Conservation (phyloP, 2,888 invertebrate genomes). For the Sericinus montela region DNA sequence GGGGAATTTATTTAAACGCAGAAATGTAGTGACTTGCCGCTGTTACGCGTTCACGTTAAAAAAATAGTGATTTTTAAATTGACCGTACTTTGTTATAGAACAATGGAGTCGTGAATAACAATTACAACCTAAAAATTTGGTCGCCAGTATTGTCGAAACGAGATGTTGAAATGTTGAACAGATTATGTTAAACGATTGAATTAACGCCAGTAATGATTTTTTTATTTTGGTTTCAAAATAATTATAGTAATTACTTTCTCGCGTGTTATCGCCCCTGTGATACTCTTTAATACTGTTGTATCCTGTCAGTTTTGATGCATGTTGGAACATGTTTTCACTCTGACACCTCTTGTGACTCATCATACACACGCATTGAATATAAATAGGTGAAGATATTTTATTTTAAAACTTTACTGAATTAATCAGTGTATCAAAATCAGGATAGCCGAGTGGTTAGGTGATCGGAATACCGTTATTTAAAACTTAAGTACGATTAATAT, state of each 20-base stretch:
- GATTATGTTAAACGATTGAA: slow-evolving; percentile 24
- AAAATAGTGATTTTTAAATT: slow-evolving; percentile 20
- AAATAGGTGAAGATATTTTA: slow-evolving; percentile 1
- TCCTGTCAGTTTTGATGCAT: background rate
- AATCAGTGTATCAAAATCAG: too few relatives aligned
- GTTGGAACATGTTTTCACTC: slow-evolving; percentile 11
- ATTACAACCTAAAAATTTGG: slow-evolving; percentile 28
- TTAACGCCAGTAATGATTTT: slow-evolving; percentile 13
- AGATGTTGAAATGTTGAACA: slow-evolving; percentile 37
- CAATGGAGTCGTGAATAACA: slow-evolving; percentile 53
- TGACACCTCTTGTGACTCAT: slow-evolving; percentile 4
- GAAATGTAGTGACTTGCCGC: slow-evolving; percentile 25
- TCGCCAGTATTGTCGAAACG: background rate
- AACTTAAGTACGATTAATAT: too few relatives aligned
- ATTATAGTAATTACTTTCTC: slow-evolving; percentile 17
- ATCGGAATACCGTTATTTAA: too few relatives aligned
- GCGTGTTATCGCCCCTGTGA: slow-evolving; percentile 6
- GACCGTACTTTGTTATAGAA: slow-evolving; percentile 37
- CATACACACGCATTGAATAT: slow-evolving; percentile 1
- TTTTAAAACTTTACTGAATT: slow-evolving; percentile 3
- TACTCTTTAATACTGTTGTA: slow-evolving; percentile 3
- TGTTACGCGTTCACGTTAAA: slow-evolving; percentile 12
- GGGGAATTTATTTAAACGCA: slow-evolving; percentile 36
- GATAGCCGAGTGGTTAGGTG: too few relatives aligned
- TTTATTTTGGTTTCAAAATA: background rate